Base-by-base conservation (phyloP, 2,888 invertebrate genomes). In the Mimachlamys varia region DNA sequence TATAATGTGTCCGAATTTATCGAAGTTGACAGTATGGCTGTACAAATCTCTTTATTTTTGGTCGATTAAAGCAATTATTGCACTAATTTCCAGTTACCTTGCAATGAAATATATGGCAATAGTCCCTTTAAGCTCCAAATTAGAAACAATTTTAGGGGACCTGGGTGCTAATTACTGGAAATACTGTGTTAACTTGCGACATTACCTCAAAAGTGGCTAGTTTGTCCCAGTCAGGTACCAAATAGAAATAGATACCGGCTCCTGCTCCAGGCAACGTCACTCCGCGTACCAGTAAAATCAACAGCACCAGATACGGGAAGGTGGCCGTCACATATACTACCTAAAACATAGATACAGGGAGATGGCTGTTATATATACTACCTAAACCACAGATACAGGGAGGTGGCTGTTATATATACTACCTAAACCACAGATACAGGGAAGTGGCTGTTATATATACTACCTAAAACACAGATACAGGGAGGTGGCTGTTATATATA, bases 261-360 rank as follows among this genome's bases (percentile, higher is more conserved):
- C 91, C 88, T n/a, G 95, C 95, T 2, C 95, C 95, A 0, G 95
- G 95, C 58, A 95, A 92, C 2, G 94, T 94, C n/a, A 93, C 92
- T n/a, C 95, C 95, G 10, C 95, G 93, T n/a, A 95, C 89, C 33
- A 94, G 91, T 17, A 94, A 88, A 38, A 94, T 93, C 62, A 92
- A 88, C 87, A 95, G 90, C 0, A 95, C 93, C 87, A 93, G 50
- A 91, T 94, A 95, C 44, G 95, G 95, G 90, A 94, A 94, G 19
- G 93, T 93, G 19, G 95, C 94, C 0, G 95, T 95, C 37, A 95
- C 93, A 89, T 95, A 94, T 7, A 95, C 94, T 37, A 97, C 97
- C 94, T 96, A 89, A 4, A 76, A 88, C n/a, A n/a, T 22, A 53
- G 33, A 88, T n/a, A 89, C 27, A 33, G 76, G 33, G 33, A 76